Conservation (phyloP, 2,888 invertebrate species). For the Homarus gammarus region DNA sequence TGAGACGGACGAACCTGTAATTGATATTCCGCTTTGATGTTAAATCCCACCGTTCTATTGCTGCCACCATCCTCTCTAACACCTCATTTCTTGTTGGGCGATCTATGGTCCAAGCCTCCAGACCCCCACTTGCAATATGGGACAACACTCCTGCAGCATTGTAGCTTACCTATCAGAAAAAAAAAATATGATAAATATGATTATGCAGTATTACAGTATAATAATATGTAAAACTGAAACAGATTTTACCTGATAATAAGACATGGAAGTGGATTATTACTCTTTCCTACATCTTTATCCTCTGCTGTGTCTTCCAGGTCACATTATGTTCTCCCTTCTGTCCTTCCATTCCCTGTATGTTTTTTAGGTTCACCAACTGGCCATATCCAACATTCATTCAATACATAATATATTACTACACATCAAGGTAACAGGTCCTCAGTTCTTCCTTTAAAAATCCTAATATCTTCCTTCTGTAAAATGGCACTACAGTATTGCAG, state of each 20-base stretch:
- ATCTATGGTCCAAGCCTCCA: conserved; percentile 88
- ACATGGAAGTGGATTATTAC: too few species aligned
- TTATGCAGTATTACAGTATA: background rate
- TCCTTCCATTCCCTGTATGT: too few species aligned
- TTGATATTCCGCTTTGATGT: conserved; percentile 94
- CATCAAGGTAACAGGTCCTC: too few species aligned
- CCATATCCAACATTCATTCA: too few species aligned
- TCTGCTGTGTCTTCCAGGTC: too few species aligned
- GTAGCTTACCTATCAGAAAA: conserved; percentile 86
- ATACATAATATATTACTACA: too few species aligned
- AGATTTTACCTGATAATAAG: background rate
- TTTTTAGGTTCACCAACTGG: too few species aligned
- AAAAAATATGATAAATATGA: background rate
- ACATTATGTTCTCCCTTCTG: too few species aligned
- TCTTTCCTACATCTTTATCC: too few species aligned
- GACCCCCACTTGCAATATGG: conserved; percentile 96
- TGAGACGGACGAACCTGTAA: conserved; percentile 82
- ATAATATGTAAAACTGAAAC: background rate
- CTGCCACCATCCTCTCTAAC: conserved; percentile 86
- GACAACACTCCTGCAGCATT: conserved; percentile 97
- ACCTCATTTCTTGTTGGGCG: conserved; percentile 87
- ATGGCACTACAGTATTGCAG: too few species aligned
- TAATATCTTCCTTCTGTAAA: too few species aligned
- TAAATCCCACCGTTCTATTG: conserved; percentile 93
- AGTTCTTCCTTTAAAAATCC: too few species aligned